These are phyloP conservation scores for Thalassophryne amazonica DNA, from an alignment of 2,797 vertebrate genomes.

Conservation along the genomic window DNA sequence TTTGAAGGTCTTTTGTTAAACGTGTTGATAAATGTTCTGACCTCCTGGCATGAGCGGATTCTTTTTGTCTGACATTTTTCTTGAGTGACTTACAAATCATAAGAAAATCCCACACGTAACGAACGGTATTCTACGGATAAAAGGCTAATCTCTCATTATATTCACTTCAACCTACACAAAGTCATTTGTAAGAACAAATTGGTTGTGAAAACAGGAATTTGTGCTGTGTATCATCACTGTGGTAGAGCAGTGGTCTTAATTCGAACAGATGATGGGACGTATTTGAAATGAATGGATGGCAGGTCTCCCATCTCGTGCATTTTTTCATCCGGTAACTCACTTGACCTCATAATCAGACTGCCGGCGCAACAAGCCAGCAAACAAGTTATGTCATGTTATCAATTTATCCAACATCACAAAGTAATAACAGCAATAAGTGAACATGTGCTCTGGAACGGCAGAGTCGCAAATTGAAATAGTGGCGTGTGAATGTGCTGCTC, in stretches of 20 bases:
- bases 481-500: slow-evolving; percentile 61
- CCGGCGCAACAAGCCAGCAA: slow-evolving; percentile 56
- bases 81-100: not conserved
- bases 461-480: slow-evolving; percentile 69
- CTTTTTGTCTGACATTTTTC: not conserved
- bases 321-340: slow-evolving; percentile 61
- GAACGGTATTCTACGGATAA: not conserved
- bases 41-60: not conserved
- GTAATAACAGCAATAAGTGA: slow-evolving; percentile 78
- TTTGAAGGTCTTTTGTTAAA: not conserved
- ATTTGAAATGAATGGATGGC: slow-evolving; percentile 31
- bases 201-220: not conserved
- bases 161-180: not conserved
- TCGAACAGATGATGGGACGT: slow-evolving; percentile 20
- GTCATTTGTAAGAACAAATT: slow-evolving; percentile 8
- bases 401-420: slow-evolving; percentile 74
- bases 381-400: slow-evolving; percentile 78
- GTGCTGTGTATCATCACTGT: not conserved
- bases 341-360: slow-evolving; percentile 72
- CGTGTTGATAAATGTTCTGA: not conserved
- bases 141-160: not conserved
- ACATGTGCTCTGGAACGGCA: slow-evolving; percentile 55
- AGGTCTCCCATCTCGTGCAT: slow-evolving; percentile 50
- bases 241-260: slow-evolving; percentile 9
- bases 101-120: not conserved